Evolutionary conservation across 2,888 invertebrate species (phyloP), one percentile per base, ranked within the genome.

Genomic region (Tuta absoluta): DNA sequence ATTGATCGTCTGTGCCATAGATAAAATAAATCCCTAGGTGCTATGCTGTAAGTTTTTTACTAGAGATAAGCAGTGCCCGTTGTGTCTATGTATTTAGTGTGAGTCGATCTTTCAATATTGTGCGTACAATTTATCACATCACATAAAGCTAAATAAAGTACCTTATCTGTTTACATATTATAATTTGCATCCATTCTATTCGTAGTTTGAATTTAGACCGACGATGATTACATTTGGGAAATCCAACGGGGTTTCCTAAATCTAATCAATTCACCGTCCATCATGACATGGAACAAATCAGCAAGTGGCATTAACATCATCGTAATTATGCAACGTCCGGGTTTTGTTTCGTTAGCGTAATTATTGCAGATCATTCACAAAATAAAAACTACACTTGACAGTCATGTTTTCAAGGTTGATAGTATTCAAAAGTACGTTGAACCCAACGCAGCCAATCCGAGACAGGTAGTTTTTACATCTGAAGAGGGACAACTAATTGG

Each of bases 381-480:
- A 45, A 14, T 48, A n/a, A 12, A 45, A 37, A 53, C 37, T 24
- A 62, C 19, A 28, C 51, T 24, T 51, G 19, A 49, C 60, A 28
- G 23, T 45, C 28, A 41, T 45, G 56, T 57, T 21, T 41, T n/a
- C 45, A 41, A 59, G 60, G 60, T 60, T 60, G 60, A 45, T 17
- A 2, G 23, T 19, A 51, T 51, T 28, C 23, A 23, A 51, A 37
- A 53, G 65, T 33, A 57, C 21, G 58, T 58, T 58, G 58, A 65
- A 65, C 65, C 45, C 62, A 58, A 48, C 49, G n/a, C 17, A 24
- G n/a, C 45, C 57, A 37, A 19, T 51, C 37, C 57, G 62, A 56
- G 17, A 56, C 65, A 65, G 65, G 65, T 56, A 62, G 45, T 61
- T 60, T 61, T 61, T 64, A 64, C 56, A 56, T 65, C 58, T 57